Evolutionary conservation across 2,797 vertebrate species (phyloP).

Genomic region (Streptopelia turtur): DNA sequence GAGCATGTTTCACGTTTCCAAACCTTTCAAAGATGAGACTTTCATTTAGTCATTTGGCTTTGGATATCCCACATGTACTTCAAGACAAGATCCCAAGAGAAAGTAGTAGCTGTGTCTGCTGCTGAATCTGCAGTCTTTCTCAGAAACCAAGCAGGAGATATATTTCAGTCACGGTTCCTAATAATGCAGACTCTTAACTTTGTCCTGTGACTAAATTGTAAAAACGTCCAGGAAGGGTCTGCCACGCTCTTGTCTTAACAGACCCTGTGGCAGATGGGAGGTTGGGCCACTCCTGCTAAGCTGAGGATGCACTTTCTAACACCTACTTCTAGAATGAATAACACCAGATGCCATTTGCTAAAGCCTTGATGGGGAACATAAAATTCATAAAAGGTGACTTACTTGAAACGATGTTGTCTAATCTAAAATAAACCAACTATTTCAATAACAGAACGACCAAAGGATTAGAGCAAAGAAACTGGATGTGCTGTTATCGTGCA

Average conservation of each 20-base stretch:
- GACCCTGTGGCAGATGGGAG: not conserved
- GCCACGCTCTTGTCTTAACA: not conserved
- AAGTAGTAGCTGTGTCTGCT: not conserved
- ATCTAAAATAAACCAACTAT: not conserved
- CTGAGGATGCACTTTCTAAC: not conserved
- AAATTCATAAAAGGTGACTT: not conserved
- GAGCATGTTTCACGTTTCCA: not conserved
- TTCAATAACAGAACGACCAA: not conserved
- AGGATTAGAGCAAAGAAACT: not conserved
- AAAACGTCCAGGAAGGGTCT: not conserved
- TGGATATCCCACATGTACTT: accelerated
- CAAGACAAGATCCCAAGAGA: not conserved
- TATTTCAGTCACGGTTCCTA: not conserved
- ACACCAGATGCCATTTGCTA: not conserved
- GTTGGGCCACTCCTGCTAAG: not conserved
- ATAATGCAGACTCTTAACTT: not conserved
- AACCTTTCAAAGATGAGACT: accelerated
- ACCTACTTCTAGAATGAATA: not conserved
- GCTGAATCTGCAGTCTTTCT: accelerated
- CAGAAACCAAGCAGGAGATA: not conserved
- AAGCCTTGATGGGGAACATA: not conserved
- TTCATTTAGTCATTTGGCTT: not conserved
- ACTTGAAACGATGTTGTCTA: not conserved
- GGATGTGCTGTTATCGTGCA: not conserved
- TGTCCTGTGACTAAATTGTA: not conserved